Percentiles rank a stretch among this genome's conserved stretches.
Evolutionary conservation across 2,113 vertebrate species (phyloP).

Genomic region (Alethe castanea): DNA sequence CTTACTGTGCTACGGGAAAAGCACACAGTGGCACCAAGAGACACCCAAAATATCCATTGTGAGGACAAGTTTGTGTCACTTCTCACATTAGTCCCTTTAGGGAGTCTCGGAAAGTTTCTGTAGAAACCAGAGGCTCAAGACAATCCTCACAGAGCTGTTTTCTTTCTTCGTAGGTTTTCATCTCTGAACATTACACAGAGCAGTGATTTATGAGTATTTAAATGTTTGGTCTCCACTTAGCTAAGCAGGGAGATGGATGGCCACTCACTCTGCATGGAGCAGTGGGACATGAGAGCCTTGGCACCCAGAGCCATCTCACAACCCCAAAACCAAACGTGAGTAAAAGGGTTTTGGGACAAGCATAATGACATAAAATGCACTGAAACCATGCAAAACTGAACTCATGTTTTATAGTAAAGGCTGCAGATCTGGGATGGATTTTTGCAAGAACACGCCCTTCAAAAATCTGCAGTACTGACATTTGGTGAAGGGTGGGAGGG

Average conservation of each 20-base stretch:
- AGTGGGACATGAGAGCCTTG: rapidly evolving
- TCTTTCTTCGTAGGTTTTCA: neutral
- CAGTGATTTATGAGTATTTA: neutral
- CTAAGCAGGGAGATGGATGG: neutral
- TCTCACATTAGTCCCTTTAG: neutral
- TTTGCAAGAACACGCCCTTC: neutral
- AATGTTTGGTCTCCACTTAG: neutral
- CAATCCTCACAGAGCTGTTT: neutral
- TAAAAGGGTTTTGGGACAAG: neutral
- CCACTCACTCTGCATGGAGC: rapidly evolving
- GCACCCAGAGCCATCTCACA: neutral
- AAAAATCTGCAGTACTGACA: neutral
- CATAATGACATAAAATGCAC: neutral
- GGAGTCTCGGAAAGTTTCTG: neutral
- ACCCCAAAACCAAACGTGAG: neutral
- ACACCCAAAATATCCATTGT: neutral
- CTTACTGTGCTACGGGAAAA: rapidly evolving
- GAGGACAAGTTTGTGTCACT: neutral
- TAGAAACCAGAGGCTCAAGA: neutral
- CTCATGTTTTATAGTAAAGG: neutral
- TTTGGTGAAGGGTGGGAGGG: neutral
- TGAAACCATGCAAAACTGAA: neutral
- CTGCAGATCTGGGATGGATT: neutral
- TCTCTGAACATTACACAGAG: neutral
- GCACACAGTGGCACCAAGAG: neutral